Conservation (phyloP, 2,113 vertebrate genomes). For the Monarcha castaneiventris region DNA sequence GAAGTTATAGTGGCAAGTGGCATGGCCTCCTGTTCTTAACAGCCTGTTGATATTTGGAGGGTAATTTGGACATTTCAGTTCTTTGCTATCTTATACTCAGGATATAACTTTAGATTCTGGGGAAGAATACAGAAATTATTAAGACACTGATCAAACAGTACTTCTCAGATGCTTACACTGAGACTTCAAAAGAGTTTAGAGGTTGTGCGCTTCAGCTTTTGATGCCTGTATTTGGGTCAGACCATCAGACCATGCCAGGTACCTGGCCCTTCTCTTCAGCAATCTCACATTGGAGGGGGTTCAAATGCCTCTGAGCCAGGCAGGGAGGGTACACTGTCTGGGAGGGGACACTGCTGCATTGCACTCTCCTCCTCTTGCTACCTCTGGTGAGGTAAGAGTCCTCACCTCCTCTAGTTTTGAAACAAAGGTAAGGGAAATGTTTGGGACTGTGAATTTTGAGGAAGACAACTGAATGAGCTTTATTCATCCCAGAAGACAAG, state of each 20-base stretch:
- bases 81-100: background rate
- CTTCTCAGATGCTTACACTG: background rate
- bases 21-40: background rate
- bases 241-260: background rate
- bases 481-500: background rate
- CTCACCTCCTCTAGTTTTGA: background rate
- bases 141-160: background rate
- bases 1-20: background rate
- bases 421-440: background rate
- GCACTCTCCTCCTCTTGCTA: background rate
- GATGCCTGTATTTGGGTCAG: rapidly evolving
- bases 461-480: background rate
- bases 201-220: background rate
- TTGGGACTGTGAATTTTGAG: background rate
- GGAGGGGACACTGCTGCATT: background rate
- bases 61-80: background rate
- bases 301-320: background rate
- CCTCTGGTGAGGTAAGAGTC: background rate
- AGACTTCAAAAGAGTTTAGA: background rate
- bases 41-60: background rate
- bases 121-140: background rate
- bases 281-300: rapidly evolving
- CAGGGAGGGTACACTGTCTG: background rate
- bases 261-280: background rate
- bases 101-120: background rate